Evolutionary conservation across 2,113 vertebrate species (phyloP).

Genomic region (Parotia lawesii): DNA sequence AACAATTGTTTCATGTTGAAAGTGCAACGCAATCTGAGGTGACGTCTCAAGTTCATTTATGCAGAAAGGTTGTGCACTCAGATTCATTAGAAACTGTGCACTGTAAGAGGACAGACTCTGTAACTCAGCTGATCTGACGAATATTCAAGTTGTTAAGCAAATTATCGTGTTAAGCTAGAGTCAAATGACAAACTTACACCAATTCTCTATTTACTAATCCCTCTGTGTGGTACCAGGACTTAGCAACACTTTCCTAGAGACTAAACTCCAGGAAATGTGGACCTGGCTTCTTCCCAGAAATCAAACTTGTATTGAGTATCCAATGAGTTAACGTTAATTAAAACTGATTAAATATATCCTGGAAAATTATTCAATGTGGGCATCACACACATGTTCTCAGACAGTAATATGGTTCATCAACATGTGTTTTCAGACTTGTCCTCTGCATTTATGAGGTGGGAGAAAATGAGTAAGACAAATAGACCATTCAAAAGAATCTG

Average conservation of each 20-base stretch:
- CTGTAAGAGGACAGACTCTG: neutral
- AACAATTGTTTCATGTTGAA: slow-evolving; percentile 3
- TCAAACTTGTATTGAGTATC: neutral
- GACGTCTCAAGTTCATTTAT: neutral
- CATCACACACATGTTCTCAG: neutral
- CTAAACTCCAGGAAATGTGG: neutral
- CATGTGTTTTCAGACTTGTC: neutral
- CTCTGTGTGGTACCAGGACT: neutral
- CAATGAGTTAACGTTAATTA: neutral
- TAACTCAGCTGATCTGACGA: neutral
- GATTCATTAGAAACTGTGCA: neutral
- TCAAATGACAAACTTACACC: neutral
- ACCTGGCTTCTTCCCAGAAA: neutral
- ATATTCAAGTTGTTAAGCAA: neutral
- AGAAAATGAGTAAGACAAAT: neutral
- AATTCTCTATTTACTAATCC: neutral
- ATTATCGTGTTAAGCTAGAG: neutral
- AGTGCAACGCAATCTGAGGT: neutral
- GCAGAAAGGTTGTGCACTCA: neutral
- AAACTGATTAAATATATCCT: neutral
- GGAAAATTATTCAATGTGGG: neutral
- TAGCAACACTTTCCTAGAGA: neutral
- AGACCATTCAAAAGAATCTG: neutral
- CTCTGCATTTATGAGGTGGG: neutral
- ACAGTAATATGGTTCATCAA: neutral